Percentiles rank a stretch among this genome's conserved stretches.
phyloP scores from a whole-genome alignment of 2,888 invertebrate genomes.

The Rhynchonema sp. region DNA sequence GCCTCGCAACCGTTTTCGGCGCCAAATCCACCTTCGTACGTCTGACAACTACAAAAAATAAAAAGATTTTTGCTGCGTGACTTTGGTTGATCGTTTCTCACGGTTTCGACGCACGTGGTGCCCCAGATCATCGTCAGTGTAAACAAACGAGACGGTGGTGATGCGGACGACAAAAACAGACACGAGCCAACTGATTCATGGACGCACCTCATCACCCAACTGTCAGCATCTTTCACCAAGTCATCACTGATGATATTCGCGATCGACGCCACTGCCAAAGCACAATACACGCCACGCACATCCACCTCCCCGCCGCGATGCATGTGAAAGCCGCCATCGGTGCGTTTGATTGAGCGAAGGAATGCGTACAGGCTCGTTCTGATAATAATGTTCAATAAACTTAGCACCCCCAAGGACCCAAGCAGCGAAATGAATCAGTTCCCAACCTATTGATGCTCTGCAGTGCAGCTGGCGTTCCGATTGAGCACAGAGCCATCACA shows the following conservation, averaged over 20 bases:
- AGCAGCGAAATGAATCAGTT: no score
- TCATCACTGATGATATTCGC: conserved; percentile 52
- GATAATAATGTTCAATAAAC: no score
- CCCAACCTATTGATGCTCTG: conserved; percentile 59
- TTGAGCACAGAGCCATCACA: conserved; percentile 68
- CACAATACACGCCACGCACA: conserved; percentile 79
- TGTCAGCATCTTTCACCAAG: conserved; percentile 62
- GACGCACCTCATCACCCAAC: conserved; percentile 59
- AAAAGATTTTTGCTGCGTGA: no score
- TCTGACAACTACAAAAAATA: conserved; percentile 55
- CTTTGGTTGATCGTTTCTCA: neutral
- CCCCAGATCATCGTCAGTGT: no score
- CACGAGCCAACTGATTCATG: neutral
- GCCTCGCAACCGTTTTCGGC: conserved; percentile 86
- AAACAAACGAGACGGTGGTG: no score
- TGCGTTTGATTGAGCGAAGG: conserved; percentile 51
- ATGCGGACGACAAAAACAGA: neutral
- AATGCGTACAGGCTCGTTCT: conserved; percentile 52
- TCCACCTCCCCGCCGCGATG: conserved; percentile 63
- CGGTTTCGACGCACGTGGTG: no score
- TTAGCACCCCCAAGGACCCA: no score
- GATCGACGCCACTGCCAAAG: conserved; percentile 65
- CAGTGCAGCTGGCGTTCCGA: conserved; percentile 69
- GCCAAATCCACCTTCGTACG: conserved; percentile 94
- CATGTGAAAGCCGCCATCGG: conserved; percentile 75